These are phyloP conservation scores for Phocoena sinus DNA, from an alignment of 2,113 vertebrate genomes.

Conservation along the genomic window DNA sequence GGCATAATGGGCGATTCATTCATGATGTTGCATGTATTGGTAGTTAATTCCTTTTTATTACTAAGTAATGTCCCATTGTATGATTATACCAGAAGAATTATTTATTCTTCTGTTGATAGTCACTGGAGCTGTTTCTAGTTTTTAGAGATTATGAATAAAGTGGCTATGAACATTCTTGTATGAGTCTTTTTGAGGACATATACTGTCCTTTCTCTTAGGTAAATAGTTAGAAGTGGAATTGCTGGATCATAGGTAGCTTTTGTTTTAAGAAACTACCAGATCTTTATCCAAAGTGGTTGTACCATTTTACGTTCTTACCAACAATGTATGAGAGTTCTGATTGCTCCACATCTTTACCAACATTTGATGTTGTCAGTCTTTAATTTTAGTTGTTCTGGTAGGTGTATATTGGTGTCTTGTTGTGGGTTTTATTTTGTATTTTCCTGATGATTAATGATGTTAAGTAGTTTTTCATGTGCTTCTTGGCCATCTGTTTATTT, in stretches of 20 bases:
- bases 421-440: conserved; percentile 4
- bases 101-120: not conserved
- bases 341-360: not conserved
- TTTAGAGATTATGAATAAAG: not conserved
- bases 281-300: not conserved
- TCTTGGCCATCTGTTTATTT: not conserved
- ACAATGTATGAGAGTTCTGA: too few species aligned
- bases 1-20: not conserved
- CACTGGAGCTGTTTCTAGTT: not conserved
- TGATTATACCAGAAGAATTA: not conserved
- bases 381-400: not conserved
- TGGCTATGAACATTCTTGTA: not conserved
- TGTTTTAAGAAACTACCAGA: not conserved
- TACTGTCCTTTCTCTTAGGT: conserved; percentile 16
- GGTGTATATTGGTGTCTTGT: not conserved
- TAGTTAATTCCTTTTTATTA: not conserved
- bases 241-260: not conserved
- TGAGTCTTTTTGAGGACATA: not conserved
- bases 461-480: not conserved
- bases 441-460: not conserved
- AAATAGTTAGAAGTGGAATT: not conserved
- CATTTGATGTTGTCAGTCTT: not conserved
- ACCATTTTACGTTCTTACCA: not conserved
- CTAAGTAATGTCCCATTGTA: not conserved
- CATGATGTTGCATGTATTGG: not conserved